Evolutionary conservation across 2,113 vertebrate species (phyloP), one percentile per base, ranked within the genome.

Genomic region (Physeter macrocephalus): DNA sequence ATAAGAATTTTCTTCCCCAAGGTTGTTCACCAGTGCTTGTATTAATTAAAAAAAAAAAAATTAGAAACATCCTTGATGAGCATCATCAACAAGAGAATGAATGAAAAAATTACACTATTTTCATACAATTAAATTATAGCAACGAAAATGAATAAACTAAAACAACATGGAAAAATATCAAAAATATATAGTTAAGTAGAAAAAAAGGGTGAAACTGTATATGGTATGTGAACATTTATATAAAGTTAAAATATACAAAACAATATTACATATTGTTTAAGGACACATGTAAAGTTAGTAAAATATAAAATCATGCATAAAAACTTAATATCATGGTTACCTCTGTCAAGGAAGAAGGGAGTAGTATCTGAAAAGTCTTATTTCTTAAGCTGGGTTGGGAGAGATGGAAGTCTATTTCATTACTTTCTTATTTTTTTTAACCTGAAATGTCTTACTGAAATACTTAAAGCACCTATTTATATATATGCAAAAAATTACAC

Each of bases 201-300:
- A 83, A 94, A 95, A 95, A 90, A 49, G 9, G 17, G 8, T 84
- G 18, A 25, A 43, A 29, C 11, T 87, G 13, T 46, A 75, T 41
- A 59, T 81, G 39, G 34, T 31, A 69, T 69, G 34, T 93, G 20
- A 67, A 41, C 23, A 84, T 49, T 87, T 72, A 93, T 18, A 80
- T 57, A 34, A 54, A 74, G 36, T 88, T 93, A 83, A 97, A 62
- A 78, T 52, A 96, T 34, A 59, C 10, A 52, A 97, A 96, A 78
- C 7, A 78, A n/a, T 39, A 69, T 31, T 92, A 89, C 10, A 78
- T 87, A 31, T 78, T 85, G 18, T 69, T 78, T 92, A 87, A 67
- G 49, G 6, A 72, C 61, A 34, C 12, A 27, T 46, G 36, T 9
- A 80, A 78, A 49, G 31, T 92, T 77, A 93, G 18, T 31, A 49